phyloP scores from a whole-genome alignment of 2,797 vertebrate species.

The Crenuchus spilurus region DNA sequence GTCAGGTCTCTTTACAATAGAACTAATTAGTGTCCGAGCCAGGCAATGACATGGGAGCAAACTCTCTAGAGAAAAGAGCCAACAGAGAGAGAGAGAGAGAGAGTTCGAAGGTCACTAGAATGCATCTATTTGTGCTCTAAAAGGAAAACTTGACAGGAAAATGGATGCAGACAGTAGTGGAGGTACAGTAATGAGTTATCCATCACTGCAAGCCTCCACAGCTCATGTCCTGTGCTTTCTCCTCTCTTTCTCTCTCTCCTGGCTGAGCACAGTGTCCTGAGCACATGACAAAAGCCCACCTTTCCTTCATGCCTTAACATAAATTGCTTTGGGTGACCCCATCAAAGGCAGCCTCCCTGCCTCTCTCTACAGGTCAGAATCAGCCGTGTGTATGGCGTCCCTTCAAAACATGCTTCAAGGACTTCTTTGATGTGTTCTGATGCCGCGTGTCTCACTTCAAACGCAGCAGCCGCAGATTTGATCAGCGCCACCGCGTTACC shows the following conservation, averaged over 20 bases:
- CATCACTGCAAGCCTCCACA: slow-evolving; percentile 33
- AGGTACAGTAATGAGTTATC: slow-evolving; percentile 51
- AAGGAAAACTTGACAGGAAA: slow-evolving; percentile 42
- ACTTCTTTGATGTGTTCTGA: slow-evolving; percentile 67
- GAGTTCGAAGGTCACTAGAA: slow-evolving; percentile 28
- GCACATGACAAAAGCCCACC: not conserved
- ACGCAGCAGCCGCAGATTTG: slow-evolving; percentile 55
- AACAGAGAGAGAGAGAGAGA: slow-evolving; percentile 9
- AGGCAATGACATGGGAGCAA: slow-evolving; percentile 15
- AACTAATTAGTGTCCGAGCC: not conserved
- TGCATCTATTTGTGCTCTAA: slow-evolving; percentile 22
- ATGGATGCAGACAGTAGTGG: slow-evolving; percentile 47
- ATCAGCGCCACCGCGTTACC: slow-evolving; percentile 53
- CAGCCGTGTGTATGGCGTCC: slow-evolving; percentile 29
- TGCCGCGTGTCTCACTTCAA: slow-evolving; percentile 47
- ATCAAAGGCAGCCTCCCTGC: slow-evolving; percentile 43
- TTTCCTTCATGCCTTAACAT: slow-evolving; percentile 22
- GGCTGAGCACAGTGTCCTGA: not conserved
- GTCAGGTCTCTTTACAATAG: not conserved
- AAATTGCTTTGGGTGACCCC: slow-evolving; percentile 41
- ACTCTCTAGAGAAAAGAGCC: slow-evolving; percentile 17
- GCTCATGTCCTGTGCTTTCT: not conserved
- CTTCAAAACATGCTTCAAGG: slow-evolving; percentile 57
- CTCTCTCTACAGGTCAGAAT: slow-evolving; percentile 19
- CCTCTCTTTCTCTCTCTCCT: not conserved